Conservation (phyloP, 1,140 invertebrate species). For the Micrasema longulum region DNA sequence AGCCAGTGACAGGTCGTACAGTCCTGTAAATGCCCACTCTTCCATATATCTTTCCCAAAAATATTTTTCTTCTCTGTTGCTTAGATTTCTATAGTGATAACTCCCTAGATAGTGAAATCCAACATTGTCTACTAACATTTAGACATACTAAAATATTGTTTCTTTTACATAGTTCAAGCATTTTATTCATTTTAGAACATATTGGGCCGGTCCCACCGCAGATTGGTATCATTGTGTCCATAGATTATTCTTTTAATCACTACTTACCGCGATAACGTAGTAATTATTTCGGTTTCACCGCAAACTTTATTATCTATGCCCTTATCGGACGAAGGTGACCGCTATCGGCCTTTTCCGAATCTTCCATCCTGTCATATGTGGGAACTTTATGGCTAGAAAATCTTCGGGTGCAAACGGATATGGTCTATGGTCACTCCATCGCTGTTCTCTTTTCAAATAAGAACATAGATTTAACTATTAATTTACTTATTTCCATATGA, state of each 20-base stretch:
- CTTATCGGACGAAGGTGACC: slow-evolving; percentile 43
- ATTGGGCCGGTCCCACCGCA: slow-evolving; percentile 1
- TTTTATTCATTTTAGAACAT: too few species aligned
- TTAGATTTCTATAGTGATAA: too few species aligned
- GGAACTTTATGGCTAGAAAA: slow-evolving; percentile 17
- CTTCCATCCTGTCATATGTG: slow-evolving; percentile 44
- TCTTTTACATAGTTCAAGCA: too few species aligned
- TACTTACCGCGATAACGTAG: slow-evolving; percentile 13
- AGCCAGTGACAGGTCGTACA: too few species aligned
- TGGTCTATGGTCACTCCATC: slow-evolving; percentile 9
- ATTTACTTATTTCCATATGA: too few species aligned
- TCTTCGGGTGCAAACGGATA: slow-evolving; percentile 20
- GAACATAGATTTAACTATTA: too few species aligned
- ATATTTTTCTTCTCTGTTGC: too few species aligned
- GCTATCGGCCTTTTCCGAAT: slow-evolving; percentile 49
- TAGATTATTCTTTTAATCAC: slow-evolving; percentile 5
- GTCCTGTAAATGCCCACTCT: too few species aligned
- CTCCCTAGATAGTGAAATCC: too few species aligned
- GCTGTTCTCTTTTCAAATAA: slow-evolving; percentile 9
- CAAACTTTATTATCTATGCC: slow-evolving; percentile 14
- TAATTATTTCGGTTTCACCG: slow-evolving; percentile 36
- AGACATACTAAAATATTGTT: too few species aligned
- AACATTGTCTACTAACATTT: too few species aligned
- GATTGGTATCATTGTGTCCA: neutral
- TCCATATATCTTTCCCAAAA: too few species aligned